Base-by-base conservation (phyloP, 2,797 vertebrate species). In the Typhlichthys subterraneus region DNA sequence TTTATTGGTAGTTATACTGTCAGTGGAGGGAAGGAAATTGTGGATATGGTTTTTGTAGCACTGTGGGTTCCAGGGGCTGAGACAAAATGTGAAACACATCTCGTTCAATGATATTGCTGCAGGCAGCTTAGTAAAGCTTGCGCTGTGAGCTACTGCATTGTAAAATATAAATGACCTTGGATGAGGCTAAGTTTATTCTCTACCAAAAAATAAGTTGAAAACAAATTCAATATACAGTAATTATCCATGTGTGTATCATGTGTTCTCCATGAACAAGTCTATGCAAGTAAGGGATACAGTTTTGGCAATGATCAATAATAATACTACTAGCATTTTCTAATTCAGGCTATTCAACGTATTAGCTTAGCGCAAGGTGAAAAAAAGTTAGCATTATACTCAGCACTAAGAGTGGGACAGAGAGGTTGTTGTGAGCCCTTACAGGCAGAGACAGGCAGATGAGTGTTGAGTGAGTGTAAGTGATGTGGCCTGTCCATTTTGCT, bases 1-100 rank as follows among this genome's bases (percentile, higher is more conserved):
- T 79, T 53, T 66, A 62, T 73, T 70, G 73, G 64, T 69, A 64
- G 62, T 72, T 79, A 69, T 87, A 83, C 84, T 79, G 84, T 84
- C 66, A 73, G 61, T 77, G 77, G 75, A 76, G 71, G 65, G 68
- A 63, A 73, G 76, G 72, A 84, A 74, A 84, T 79, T 67, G 72
- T 73, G 68, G 84, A 73, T 83, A 45, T 67, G 65, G 62, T 62
- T 82, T 76, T 57, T 57, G 57, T 65, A 61, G 38, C 61, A 33
- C 66, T 75, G 48, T 67, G 82, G 73, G 68, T 77, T 76, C 61
- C 76, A 69, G 66, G 65, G 67, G 69, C 65, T 81, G 71, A 67
- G 65, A 82, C 54, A 51, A 70, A 81, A 76, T 72, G 60, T 50
- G 64, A 75, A 67, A 53, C 62, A 75, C 70, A 63, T 70, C 33